Percentiles rank a stretch among this genome's conserved stretches.
phyloP scores from a whole-genome alignment of 2,888 invertebrate genomes.

The Morpho deidamia region DNA sequence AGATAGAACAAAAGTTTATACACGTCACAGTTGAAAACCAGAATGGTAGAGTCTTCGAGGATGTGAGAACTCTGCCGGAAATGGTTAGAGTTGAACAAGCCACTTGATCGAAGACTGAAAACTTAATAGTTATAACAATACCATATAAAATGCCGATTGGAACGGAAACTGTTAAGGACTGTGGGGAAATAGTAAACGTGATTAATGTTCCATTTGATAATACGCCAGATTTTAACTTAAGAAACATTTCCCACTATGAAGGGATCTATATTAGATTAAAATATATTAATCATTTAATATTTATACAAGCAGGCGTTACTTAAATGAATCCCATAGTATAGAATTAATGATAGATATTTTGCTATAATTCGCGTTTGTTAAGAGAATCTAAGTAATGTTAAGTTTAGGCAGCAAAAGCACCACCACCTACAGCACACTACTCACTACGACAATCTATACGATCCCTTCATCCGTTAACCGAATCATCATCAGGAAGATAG shows the following conservation, averaged over 20 bases:
- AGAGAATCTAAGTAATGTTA: too few relatives aligned
- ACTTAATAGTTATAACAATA: not conserved
- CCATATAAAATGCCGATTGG: slow-evolving; percentile 3
- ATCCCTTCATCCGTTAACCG: too few relatives aligned
- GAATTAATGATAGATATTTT: too few relatives aligned
- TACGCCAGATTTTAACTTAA: not conserved
- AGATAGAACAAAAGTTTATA: not conserved
- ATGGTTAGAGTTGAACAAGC: not conserved
- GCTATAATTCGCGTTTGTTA: too few relatives aligned
- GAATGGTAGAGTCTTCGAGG: not conserved
- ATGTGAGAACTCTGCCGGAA: slow-evolving; percentile 3
- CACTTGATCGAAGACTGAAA: not conserved
- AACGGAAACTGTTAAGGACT: not conserved
- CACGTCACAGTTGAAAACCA: not conserved
- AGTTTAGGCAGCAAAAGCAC: too few relatives aligned
- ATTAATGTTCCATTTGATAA: not conserved
- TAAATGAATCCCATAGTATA: too few relatives aligned
- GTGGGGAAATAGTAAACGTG: not conserved
- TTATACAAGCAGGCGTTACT: too few relatives aligned
- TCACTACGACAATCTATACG: too few relatives aligned
- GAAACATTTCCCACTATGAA: not conserved
- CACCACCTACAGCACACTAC: too few relatives aligned
- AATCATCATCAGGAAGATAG: too few relatives aligned
- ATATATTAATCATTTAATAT: too few relatives aligned
- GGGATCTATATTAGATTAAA: too few relatives aligned